A percentile compares a stretch with the other conserved stretches of the same genome.
Evolutionary conservation across 2,888 invertebrate genomes (phyloP).

Genomic region (Antitype chi): DNA sequence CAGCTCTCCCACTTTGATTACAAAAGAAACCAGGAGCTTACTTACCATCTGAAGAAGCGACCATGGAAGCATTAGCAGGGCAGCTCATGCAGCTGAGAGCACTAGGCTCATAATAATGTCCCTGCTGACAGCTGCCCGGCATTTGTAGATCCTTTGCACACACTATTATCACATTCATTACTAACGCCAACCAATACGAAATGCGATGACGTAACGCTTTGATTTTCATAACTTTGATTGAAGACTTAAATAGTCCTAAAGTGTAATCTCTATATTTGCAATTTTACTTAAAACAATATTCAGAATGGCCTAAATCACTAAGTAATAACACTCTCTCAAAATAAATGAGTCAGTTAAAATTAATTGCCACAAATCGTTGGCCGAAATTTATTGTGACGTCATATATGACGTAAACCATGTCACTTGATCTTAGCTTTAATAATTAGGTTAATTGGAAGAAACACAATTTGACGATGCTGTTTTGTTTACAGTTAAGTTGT

Average conservation of each 20-base stretch:
- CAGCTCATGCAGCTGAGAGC: constrained; percentile 78
- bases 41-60: constrained; percentile 82
- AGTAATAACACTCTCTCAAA: constrained; percentile 22
- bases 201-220: constrained; percentile 11
- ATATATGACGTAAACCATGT: constrained; percentile 35
- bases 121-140: constrained; percentile 74
- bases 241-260: not conserved
- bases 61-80: constrained; percentile 80
- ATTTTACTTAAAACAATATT: not conserved
- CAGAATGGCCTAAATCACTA: not conserved
- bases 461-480: constrained; percentile 51
- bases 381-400: constrained; percentile 31
- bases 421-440: constrained; percentile 55
- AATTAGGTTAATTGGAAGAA: constrained; percentile 49
- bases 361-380: constrained; percentile 38
- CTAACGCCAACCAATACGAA: constrained; percentile 15
- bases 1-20: not conserved
- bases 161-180: constrained; percentile 2
- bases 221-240: constrained; percentile 20
- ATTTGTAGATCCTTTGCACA: constrained; percentile 68
- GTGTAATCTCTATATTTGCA: not conserved
- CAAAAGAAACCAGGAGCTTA: constrained; percentile 7
- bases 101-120: constrained; percentile 81
- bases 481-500: constrained; percentile 63
- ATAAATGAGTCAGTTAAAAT: constrained; percentile 44